Base-by-base conservation (phyloP, 2,888 invertebrate species). In the Amiota communis region DNA sequence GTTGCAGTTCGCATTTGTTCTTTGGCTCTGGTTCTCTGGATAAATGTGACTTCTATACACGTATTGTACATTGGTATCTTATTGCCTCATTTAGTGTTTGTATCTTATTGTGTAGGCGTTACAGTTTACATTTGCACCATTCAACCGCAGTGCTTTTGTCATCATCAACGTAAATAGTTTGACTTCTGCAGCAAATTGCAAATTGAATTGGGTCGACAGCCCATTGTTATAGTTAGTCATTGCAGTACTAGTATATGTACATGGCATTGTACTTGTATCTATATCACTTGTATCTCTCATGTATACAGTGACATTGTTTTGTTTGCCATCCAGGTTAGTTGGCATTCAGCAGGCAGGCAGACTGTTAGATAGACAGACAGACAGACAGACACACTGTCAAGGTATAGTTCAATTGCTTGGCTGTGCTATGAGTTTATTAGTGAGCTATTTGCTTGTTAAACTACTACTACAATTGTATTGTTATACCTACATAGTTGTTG, bases 391-490 rank as follows among this genome's bases (percentile, higher is more conserved):
- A 23, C 23, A 2, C 23, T 23, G 23, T 23, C 1, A n/a, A 53
- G 13, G 13, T 15, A 53, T 53, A 17, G 11, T 48, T 15, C 48
- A 6, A 15, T 17, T 65, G 51, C 67, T 13, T 51, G 51, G 51
- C 53, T 68, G 67, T 51, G 67, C 53, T n/a, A 68, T 68, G 67
- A 53, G 67, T 68, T 53, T 68, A 68, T 68, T 68, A 68, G 51
- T 51, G 67, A n/a, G 51, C 53, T 23, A 53, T 23, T 51, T 67
- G 51, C 23, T 2, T 59, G 23, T 20, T 10, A 59, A n/a, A 11
- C 17, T 20, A 59, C 59, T 13, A 59, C 17, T 59, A n/a, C 23
- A 59, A 10, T 59, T 23, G 20, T 59, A 59, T 59, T 59, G 17
- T 8, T 59, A 59, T n/a, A 20, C 23, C 1, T 23, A 23, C 3